Evolutionary conservation across 2,888 invertebrate species (phyloP).

Genomic region (Julus scanicus): DNA sequence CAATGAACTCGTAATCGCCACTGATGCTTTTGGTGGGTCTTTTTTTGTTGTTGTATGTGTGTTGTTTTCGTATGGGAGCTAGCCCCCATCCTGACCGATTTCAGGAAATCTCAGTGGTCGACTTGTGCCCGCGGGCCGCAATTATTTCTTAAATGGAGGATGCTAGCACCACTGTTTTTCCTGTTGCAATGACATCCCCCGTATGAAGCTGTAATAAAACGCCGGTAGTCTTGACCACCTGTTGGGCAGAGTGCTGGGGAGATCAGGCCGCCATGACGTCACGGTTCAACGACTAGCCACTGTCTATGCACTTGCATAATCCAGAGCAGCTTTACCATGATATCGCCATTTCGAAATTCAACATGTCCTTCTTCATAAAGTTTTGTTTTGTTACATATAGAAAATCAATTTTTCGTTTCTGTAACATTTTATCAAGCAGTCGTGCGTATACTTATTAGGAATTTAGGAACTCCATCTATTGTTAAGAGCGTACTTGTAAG

Average conservation of each 20-base stretch:
- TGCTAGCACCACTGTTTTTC: neutral
- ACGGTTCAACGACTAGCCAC: neutral
- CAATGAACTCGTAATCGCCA: slow-evolving; percentile 10
- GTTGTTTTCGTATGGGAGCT: neutral
- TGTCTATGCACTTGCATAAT: neutral
- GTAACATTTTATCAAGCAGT: no score
- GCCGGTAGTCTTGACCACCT: slow-evolving; percentile 28
- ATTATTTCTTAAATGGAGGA: slow-evolving; percentile 24
- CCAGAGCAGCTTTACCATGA: no score
- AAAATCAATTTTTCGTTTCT: no score
- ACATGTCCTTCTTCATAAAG: no score
- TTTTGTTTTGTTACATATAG: no score
- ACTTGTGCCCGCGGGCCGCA: neutral
- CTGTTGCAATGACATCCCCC: slow-evolving; percentile 30
- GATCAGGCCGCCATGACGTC: slow-evolving; percentile 13
- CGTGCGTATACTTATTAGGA: no score
- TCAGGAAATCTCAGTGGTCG: slow-evolving; percentile 39
- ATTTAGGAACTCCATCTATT: no score
- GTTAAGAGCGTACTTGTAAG: no score
- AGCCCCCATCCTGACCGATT: slow-evolving; percentile 8
- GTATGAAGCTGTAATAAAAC: slow-evolving; percentile 29
- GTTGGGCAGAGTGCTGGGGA: slow-evolving; percentile 12
- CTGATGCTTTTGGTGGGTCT: neutral
- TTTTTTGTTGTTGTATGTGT: neutral
- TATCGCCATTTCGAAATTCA: no score